Conservation (phyloP, 2,888 invertebrate genomes). For the Caenorhabditis sp. region DNA sequence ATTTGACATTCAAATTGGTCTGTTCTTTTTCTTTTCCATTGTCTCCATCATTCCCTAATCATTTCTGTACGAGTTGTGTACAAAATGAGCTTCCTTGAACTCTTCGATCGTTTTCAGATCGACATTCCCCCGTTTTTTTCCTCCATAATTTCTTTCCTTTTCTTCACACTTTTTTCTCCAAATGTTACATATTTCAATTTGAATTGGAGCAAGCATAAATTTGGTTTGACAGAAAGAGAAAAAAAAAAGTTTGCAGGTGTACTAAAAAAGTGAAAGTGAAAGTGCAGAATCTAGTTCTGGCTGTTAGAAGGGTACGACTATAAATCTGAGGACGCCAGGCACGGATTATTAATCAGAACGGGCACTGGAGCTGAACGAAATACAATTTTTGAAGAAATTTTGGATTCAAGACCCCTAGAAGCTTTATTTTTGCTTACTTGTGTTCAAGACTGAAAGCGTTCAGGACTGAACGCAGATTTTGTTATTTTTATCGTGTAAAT, state of each 20-base stretch:
- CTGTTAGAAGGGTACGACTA: constrained; percentile 20
- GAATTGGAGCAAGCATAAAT: constrained; percentile 30
- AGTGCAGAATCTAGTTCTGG: no score
- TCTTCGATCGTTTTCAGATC: not conserved
- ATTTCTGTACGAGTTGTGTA: constrained; percentile 31
- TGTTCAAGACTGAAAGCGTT: no score
- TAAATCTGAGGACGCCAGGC: not conserved
- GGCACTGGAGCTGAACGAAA: no score
- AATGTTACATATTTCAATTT: no score
- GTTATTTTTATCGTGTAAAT: no score
- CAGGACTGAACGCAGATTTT: no score
- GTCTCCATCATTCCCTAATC: not conserved
- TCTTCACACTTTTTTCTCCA: not conserved
- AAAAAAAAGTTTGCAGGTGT: not conserved
- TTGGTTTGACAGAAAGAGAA: not conserved
- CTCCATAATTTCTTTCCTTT: not conserved
- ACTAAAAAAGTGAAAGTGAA: no score
- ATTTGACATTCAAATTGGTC: not conserved
- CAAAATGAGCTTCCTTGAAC: not conserved
- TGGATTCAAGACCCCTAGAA: no score
- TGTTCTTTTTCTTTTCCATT: constrained; percentile 7
- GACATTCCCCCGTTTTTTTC: constrained; percentile 5
- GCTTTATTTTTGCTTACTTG: no score
- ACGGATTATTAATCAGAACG: constrained; percentile 6
- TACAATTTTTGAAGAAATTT: no score